A percentile compares a stretch with the other conserved stretches of the same genome.
Conservation (phyloP, 2,888 invertebrate genomes). For the Hecatera dysodea region DNA sequence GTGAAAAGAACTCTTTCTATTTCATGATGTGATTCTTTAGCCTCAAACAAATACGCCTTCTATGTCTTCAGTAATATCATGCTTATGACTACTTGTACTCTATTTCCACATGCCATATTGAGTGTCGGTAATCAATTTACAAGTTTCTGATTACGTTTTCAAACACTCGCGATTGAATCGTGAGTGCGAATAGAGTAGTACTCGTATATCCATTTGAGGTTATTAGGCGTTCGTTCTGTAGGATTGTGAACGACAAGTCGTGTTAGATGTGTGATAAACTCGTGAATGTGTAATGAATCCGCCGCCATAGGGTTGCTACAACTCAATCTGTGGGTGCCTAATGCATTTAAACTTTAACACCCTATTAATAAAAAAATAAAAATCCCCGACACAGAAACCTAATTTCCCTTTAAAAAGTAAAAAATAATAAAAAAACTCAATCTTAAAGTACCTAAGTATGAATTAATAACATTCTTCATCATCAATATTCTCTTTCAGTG, state of each 20-base stretch:
- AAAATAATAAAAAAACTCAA: too few relatives aligned
- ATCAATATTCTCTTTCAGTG: too few relatives aligned
- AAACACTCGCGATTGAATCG: conserved; percentile 12
- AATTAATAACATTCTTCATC: too few relatives aligned
- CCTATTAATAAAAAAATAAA: too few relatives aligned
- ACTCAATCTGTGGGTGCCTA: conserved; percentile 9
- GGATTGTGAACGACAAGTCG: conserved; percentile 49
- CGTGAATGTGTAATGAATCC: conserved; percentile 52
- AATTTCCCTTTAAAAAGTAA: too few relatives aligned
- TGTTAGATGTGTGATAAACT: conserved; percentile 52
- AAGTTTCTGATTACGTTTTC: conserved; percentile 28
- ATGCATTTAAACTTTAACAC: neutral
- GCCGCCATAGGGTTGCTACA: conserved; percentile 32
- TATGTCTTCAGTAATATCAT: neutral
- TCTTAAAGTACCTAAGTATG: too few relatives aligned
- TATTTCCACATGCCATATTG: conserved; percentile 1
- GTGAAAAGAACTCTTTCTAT: too few relatives aligned
- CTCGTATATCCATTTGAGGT: conserved; percentile 35
- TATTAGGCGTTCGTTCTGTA: conserved; percentile 29
- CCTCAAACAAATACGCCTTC: neutral
- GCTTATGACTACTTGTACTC: neutral
- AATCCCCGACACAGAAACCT: too few relatives aligned
- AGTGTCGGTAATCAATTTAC: conserved; percentile 20
- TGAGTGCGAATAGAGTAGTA: conserved; percentile 1
- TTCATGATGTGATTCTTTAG: neutral